Evolutionary conservation across 2,888 invertebrate species (phyloP).

Genomic region (Vandiemenella viatica): DNA sequence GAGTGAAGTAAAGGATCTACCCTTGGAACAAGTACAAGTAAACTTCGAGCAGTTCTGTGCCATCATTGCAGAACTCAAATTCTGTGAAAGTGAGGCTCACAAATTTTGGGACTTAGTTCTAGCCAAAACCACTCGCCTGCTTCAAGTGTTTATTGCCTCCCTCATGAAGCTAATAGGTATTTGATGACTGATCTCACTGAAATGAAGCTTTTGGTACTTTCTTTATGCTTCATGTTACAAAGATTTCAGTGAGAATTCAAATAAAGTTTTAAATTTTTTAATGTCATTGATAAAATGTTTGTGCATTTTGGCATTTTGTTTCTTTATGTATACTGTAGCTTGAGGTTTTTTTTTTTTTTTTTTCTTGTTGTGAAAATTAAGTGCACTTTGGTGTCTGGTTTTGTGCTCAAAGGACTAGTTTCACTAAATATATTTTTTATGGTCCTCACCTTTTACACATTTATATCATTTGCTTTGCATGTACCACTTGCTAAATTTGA

Average conservation of each 20-base stretch:
- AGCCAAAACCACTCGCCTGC: slow-evolving; percentile 21
- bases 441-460: not conserved
- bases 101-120: slow-evolving; percentile 20
- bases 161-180: slow-evolving; percentile 22
- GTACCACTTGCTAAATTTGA: too few species aligned
- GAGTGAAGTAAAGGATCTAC: slow-evolving; percentile 14
- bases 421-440: not conserved
- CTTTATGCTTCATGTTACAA: not conserved
- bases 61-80: slow-evolving; percentile 57
- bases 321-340: too few species aligned
- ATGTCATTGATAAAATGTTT: too few species aligned
- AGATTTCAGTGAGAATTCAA: too few species aligned
- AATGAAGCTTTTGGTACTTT: not conserved
- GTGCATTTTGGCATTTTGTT: too few species aligned
- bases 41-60: slow-evolving; percentile 75
- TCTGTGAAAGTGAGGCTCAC: slow-evolving; percentile 25
- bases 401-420: slow-evolving; percentile 10
- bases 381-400: slow-evolving; percentile 16
- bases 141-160: slow-evolving; percentile 21
- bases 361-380: too few species aligned
- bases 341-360: too few species aligned
- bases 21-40: slow-evolving; percentile 29
- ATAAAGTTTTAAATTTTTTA: too few species aligned
- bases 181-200: too few species aligned
- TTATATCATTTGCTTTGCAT: too few species aligned